phyloP scores from a whole-genome alignment of 2,888 invertebrate species.

The Cantharis nigra region DNA sequence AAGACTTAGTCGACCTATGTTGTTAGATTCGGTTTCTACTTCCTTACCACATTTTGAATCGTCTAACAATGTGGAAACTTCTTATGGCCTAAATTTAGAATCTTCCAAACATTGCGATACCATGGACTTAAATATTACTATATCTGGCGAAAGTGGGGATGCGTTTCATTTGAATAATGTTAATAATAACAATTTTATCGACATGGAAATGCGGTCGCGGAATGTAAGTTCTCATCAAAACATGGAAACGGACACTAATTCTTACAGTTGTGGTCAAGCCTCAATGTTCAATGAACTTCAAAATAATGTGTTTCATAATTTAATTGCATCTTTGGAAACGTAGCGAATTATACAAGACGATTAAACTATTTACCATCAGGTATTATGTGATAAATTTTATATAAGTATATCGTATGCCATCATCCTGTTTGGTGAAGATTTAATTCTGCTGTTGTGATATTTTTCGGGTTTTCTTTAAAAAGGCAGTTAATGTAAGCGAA shows the following conservation, averaged over 20 bases:
- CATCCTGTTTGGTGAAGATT: constrained; percentile 12
- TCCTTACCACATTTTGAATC: constrained; percentile 23
- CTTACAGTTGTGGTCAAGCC: constrained; percentile 67
- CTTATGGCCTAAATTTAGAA: constrained; percentile 22
- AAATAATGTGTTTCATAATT: constrained; percentile 63
- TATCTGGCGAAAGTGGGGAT: constrained; percentile 27
- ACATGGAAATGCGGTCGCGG: constrained; percentile 33
- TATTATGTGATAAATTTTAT: not conserved
- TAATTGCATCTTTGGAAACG: constrained; percentile 64
- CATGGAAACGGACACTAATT: constrained; percentile 34
- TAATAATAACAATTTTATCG: constrained; percentile 46
- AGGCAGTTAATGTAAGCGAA: constrained; percentile 12
- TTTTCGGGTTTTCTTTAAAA: constrained; percentile 9
- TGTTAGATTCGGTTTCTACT: constrained; percentile 16
- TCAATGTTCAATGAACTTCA: constrained; percentile 67
- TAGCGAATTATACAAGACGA: constrained; percentile 42
- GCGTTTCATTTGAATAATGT: constrained; percentile 41
- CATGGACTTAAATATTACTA: constrained; percentile 15
- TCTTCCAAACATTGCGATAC: constrained; percentile 18
- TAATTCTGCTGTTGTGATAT: constrained; percentile 8
- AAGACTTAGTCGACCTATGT: constrained; percentile 3
- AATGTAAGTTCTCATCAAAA: constrained; percentile 34
- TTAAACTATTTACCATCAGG: not conserved
- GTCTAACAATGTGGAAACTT: constrained; percentile 9
- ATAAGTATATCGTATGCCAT: constrained; percentile 17